A percentile compares a stretch with the other conserved stretches of the same genome.
phyloP scores from a whole-genome alignment of 1,140 invertebrate genomes.

The Paramacrobiotus metropolitanus region DNA sequence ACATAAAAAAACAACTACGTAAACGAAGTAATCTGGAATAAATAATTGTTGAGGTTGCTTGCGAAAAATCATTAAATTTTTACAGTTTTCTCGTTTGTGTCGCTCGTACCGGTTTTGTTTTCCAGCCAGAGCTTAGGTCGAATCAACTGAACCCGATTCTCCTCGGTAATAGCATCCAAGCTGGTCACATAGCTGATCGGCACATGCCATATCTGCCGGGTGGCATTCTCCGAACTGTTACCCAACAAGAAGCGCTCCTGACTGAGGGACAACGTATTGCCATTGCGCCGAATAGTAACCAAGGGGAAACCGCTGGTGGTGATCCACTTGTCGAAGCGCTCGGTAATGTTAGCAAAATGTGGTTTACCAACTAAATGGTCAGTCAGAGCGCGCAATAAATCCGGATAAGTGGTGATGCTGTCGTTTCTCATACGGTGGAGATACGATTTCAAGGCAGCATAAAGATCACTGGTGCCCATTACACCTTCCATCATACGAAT shows the following conservation, averaged over 20 bases:
- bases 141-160: slow-evolving; percentile 23
- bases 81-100: not conserved
- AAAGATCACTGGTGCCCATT: not conserved
- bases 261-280: not conserved
- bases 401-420: not conserved
- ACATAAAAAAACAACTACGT: no score
- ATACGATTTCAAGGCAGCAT: not conserved
- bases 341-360: not conserved
- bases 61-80: slow-evolving; percentile 9
- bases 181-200: not conserved
- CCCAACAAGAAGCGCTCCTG: not conserved
- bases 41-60: no score
- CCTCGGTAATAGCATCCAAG: not conserved
- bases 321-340: slow-evolving; percentile 2
- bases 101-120: slow-evolving; percentile 18
- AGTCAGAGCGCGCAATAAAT: not conserved
- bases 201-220: not conserved
- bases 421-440: not conserved
- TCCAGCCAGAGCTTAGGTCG: slow-evolving; percentile 40
- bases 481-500: not conserved
- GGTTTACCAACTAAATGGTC: not conserved
- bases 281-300: not conserved
- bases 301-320: not conserved
- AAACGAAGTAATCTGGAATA: no score
- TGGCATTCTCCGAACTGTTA: not conserved